These are phyloP conservation scores for Cacajao melanocephalus DNA, from an alignment of 2,797 vertebrate species.

Conservation along the genomic window DNA sequence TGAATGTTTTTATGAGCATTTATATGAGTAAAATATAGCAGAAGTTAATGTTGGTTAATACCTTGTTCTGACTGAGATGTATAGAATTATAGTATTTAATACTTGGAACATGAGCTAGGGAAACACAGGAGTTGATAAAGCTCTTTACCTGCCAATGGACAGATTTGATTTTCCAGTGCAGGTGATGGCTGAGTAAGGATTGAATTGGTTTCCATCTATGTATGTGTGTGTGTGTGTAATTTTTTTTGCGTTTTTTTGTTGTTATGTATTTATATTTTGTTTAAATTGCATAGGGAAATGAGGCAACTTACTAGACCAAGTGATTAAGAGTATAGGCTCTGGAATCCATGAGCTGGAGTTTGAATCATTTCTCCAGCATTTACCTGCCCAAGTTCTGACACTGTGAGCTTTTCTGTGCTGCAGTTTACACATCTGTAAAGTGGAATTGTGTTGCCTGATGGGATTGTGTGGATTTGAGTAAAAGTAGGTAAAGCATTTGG, in stretches of 20 bases:
- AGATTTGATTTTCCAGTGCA: background rate
- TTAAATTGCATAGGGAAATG: background rate
- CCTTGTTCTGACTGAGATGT: background rate
- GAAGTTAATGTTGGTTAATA: background rate
- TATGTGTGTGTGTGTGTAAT: too few relatives aligned
- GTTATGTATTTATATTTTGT: background rate
- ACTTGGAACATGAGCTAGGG: background rate
- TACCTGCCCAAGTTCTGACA: background rate
- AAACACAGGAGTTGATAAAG: background rate
- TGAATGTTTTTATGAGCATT: background rate
- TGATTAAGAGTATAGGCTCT: background rate
- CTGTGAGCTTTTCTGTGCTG: background rate
- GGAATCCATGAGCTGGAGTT: background rate
- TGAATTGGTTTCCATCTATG: background rate
- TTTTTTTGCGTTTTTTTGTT: too few relatives aligned
- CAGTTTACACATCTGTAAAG: background rate
- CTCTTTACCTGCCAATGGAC: background rate
- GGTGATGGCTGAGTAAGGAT: background rate
- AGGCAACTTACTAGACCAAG: background rate
- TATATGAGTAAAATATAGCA: background rate
- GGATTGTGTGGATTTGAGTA: background rate
- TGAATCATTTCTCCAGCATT: background rate
- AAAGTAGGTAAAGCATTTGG: background rate
- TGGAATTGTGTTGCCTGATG: background rate
- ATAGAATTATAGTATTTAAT: background rate